These are phyloP conservation scores for Etheostoma nigrum DNA, from an alignment of 2,797 vertebrate species.

Conservation along the genomic window DNA sequence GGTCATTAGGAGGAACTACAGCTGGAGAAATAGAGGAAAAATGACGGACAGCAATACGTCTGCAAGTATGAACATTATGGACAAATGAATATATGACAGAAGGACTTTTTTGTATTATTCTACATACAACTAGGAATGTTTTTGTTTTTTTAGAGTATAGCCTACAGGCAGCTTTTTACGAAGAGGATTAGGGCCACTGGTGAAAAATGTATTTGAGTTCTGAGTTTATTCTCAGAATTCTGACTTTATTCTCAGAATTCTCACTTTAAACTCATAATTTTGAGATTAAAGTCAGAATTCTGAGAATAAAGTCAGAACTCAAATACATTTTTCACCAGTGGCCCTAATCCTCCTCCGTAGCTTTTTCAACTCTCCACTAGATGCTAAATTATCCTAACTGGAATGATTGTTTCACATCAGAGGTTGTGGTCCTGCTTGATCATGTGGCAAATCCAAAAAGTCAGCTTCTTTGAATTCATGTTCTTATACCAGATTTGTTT, in stretches of 20 bases:
- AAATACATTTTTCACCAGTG: no score
- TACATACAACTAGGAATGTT: conserved; percentile 2
- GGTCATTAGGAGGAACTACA: conserved; percentile 20
- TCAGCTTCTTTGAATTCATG: conserved; percentile 10
- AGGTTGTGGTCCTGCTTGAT: background rate
- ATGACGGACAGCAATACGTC: background rate
- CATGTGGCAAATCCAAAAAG: background rate
- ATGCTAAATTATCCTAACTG: background rate
- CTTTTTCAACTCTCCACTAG: background rate
- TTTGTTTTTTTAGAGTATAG: background rate
- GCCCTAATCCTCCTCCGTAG: background rate
- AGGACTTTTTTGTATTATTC: conserved; percentile 1
- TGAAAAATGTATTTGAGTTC: no score
- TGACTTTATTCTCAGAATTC: no score
- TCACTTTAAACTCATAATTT: no score
- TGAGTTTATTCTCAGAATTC: no score
- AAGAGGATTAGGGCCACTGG: no score
- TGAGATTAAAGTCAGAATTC: no score
- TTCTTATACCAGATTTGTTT: conserved; percentile 4
- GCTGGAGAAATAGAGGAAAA: background rate
- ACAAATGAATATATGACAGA: conserved; percentile 6
- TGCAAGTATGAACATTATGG: background rate
- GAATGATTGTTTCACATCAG: background rate
- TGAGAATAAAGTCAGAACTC: no score
- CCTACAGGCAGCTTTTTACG: background rate